Percentiles rank a stretch among this genome's conserved stretches.
Conservation (phyloP, 2,888 invertebrate species). For the Pecten maximus region DNA sequence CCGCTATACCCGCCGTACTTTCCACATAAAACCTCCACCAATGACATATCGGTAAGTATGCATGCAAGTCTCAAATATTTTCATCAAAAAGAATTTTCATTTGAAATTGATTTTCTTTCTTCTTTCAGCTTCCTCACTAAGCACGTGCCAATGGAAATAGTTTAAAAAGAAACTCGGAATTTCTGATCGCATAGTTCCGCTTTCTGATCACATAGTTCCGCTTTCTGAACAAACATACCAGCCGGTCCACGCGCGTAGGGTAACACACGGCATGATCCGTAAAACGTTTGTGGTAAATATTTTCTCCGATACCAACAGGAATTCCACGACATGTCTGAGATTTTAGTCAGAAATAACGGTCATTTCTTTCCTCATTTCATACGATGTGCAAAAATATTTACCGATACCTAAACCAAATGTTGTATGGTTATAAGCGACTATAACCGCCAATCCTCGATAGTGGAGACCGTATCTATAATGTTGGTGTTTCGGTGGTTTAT, state of each 20-base stretch:
- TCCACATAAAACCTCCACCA: conserved; percentile 38
- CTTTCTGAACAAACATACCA: conserved; percentile 20
- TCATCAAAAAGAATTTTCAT: conserved; percentile 13
- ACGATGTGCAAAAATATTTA: conserved; percentile 15
- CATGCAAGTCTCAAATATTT: conserved; percentile 7
- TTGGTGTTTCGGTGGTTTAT: not conserved
- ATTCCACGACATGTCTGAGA: conserved; percentile 15
- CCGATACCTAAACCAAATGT: conserved; percentile 28
- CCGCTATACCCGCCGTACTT: conserved; percentile 41
- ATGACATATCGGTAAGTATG: conserved; percentile 40
- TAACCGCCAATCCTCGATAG: not conserved
- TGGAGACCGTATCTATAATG: not conserved
- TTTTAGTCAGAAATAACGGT: conserved; percentile 11
- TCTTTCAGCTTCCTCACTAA: not conserved
- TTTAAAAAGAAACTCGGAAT: conserved; percentile 36
- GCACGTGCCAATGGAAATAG: conserved; percentile 22
- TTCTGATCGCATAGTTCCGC: conserved; percentile 23
- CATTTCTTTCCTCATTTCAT: conserved; percentile 29
- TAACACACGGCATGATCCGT: not conserved
- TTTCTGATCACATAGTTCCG: conserved; percentile 24
- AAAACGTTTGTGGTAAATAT: conserved; percentile 33
- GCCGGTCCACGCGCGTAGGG: not conserved
- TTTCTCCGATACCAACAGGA: conserved; percentile 27
- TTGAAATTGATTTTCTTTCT: conserved; percentile 35
- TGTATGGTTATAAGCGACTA: not conserved